Conservation (phyloP, 2,888 invertebrate species). For the Eupithecia centaureata region DNA sequence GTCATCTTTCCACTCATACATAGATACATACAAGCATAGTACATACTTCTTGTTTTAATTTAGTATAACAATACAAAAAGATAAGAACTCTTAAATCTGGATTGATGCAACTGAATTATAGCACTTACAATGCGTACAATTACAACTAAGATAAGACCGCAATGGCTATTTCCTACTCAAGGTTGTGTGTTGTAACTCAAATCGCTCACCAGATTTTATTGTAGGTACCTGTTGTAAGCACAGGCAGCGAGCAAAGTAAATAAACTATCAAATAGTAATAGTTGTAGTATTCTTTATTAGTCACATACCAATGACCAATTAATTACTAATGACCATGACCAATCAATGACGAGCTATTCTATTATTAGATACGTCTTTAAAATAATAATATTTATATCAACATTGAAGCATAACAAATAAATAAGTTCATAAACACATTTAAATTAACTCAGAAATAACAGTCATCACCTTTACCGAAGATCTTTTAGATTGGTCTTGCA, state of each 20-base stretch:
- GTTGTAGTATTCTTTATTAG: neutral
- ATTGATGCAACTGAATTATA: conserved; percentile 34
- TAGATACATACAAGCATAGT: neutral
- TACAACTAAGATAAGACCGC: conserved; percentile 39
- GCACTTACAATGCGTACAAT: conserved; percentile 41
- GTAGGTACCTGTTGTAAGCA: conserved; percentile 29
- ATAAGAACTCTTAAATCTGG: conserved; percentile 17
- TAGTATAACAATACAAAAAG: conserved; percentile 3
- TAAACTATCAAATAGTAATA: conserved; percentile 3
- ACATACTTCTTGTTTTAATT: no score
- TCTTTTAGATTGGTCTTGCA: neutral
- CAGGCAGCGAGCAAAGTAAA: conserved; percentile 9
- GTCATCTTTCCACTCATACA: neutral
- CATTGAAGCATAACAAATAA: neutral
- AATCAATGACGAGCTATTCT: neutral
- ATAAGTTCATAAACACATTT: neutral
- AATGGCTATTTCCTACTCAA: conserved; percentile 38
- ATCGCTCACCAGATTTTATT: conserved; percentile 35
- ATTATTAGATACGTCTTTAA: neutral
- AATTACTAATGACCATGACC: neutral
- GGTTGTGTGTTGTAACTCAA: conserved; percentile 35
- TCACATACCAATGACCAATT: neutral
- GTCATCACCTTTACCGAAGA: neutral
- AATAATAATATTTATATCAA: neutral
- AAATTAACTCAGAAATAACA: neutral